A percentile compares a stretch with the other conserved stretches of the same genome.
phyloP scores from a whole-genome alignment of 2,797 vertebrate genomes.

The Poecile montanus region DNA sequence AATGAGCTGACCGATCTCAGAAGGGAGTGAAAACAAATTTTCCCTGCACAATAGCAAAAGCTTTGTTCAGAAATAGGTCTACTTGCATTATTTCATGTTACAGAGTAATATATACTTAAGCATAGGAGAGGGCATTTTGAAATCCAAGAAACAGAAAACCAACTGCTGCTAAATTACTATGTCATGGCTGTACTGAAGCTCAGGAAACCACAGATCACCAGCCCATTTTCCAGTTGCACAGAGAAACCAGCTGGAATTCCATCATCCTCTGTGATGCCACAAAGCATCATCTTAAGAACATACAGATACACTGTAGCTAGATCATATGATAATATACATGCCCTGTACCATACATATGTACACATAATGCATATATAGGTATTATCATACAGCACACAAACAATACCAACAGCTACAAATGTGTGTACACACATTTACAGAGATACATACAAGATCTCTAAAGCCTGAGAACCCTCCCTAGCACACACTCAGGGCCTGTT shows the following conservation, averaged over 20 bases:
- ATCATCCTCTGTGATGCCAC: background rate
- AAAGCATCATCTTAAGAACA: background rate
- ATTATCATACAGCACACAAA: background rate
- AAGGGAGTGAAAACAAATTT: slow-evolving; percentile 8
- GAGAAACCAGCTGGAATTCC: background rate
- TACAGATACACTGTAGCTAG: accelerated
- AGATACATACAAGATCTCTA: accelerated
- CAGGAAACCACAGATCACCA: background rate
- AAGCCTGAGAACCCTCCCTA: accelerated
- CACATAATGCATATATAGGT: background rate
- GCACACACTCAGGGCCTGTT: background rate
- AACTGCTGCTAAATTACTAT: background rate
- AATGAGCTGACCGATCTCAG: slow-evolving; percentile 32
- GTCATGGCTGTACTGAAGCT: background rate
- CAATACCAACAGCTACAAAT: background rate
- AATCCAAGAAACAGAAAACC: background rate
- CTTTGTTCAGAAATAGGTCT: background rate
- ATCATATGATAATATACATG: accelerated
- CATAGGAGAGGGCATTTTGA: background rate
- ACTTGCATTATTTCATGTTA: background rate
- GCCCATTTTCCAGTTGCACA: background rate
- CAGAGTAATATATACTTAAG: background rate
- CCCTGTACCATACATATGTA: accelerated
- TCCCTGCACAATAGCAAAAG: background rate
- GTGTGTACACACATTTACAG: background rate